These are phyloP conservation scores for Cryptoblepharus egeriae DNA, from an alignment of 2,797 vertebrate species.

Conservation along the genomic window DNA sequence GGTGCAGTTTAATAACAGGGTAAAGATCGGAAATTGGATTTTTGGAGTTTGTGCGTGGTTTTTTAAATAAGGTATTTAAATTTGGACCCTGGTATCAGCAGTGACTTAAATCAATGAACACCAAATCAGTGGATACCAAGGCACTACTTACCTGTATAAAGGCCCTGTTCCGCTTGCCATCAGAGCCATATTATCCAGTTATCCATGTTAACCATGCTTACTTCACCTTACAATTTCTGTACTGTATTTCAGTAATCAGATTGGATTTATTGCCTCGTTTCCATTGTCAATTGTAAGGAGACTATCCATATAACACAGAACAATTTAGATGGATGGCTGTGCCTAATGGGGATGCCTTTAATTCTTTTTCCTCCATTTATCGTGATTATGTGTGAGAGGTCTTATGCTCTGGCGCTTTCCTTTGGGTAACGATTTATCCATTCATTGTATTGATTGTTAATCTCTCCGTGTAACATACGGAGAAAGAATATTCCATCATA, in stretches of 20 bases:
- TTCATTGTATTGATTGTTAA: constrained; percentile 10
- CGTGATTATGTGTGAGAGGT: constrained; percentile 12
- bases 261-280: constrained; percentile 20
- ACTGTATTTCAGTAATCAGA: constrained; percentile 21
- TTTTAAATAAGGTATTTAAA: too few species aligned
- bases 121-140: too few species aligned
- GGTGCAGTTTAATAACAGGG: too few species aligned
- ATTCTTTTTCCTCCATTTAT: constrained; percentile 16
- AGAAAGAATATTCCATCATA: constrained; percentile 1
- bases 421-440: constrained; percentile 12
- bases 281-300: constrained; percentile 12
- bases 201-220: background rate
- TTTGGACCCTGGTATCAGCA: too few species aligned
- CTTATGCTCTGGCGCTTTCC: background rate
- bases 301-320: background rate
- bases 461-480: constrained; percentile 5
- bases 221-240: background rate
- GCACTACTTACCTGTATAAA: too few species aligned
- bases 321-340: constrained; percentile 14
- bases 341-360: background rate
- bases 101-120: too few species aligned
- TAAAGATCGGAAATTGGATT: too few species aligned
- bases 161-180: too few species aligned
- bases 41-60: too few species aligned
- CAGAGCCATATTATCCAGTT: background rate